Evolutionary conservation across 1,140 invertebrate species (phyloP), one percentile per base, ranked within the genome.

Genomic region (Agraylea sexmaculata): DNA sequence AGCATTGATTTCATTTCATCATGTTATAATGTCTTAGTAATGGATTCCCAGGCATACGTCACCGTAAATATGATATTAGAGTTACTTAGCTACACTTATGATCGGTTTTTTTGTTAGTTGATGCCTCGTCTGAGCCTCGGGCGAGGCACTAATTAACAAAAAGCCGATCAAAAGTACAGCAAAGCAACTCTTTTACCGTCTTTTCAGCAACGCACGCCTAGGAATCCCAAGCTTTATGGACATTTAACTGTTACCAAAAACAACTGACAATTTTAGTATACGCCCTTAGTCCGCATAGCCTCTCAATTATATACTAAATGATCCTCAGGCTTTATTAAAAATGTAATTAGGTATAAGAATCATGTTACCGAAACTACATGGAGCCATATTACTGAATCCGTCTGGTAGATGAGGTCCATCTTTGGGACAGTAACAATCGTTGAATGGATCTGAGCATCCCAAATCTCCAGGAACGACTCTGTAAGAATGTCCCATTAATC

Each of bases 321-420:
- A 25, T 30, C 20, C 34, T 15, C n/a, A n/a, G n/a, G n/a, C n/a
- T 11, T 3, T 42, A 23, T 43, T 16, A 20, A 17, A 29, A 29
- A 18, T 20, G 15, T 30, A 22, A 32, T 41, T 31, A 8, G 15
- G 28, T 15, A 42, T 22, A 25, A 35, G 22, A 23, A 25, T 23
- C 53, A 45, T 69, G 71, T 71, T 56, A 77, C 78, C 74, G 55
- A 79, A 84, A 46, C 83, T 83, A 51, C 83, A 85, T 0, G 80
- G 76, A 0, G 78, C 73, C 1, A 84, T 46, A 42, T 73, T 75
- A 0, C 72, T 68, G 0, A 83, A 49, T 0, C 81, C 81, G 38
- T 64, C 66, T n/a, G 70, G 69, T 7, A 78, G 51, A 37, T 75
- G 76, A 3, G 57, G 56, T 2, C 59, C 49, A 16, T 57, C 59